Percentiles rank a stretch among this genome's conserved stretches.
Conservation (phyloP, 2,888 invertebrate genomes). For the Pristionchus exspectatus region DNA sequence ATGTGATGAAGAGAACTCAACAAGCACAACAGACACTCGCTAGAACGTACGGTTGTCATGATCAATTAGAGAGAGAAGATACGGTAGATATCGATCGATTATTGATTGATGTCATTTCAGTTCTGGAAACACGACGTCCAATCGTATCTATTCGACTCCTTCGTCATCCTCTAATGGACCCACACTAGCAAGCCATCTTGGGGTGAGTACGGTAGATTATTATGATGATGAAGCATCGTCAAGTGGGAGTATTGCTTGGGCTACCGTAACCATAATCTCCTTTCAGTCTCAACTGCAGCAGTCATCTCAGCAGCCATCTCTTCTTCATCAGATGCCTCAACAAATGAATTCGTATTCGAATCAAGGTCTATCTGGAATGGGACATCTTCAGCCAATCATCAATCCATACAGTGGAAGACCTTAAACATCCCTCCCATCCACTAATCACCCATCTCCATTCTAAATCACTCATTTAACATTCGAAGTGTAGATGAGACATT, state of each 20-base stretch:
- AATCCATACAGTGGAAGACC: slow-evolving; percentile 51
- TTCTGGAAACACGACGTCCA: background rate
- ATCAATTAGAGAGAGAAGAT: background rate
- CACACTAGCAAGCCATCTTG: slow-evolving; percentile 44
- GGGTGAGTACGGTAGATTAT: slow-evolving; percentile 16
- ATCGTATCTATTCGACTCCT: background rate
- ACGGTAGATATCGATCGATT: background rate
- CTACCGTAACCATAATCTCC: background rate
- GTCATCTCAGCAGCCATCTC: background rate
- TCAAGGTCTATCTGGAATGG: slow-evolving; percentile 6
- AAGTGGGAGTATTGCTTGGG: background rate
- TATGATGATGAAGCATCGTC: background rate
- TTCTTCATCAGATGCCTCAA: slow-evolving; percentile 44
- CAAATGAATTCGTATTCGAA: slow-evolving; percentile 42
- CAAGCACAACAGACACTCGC: slow-evolving; percentile 74
- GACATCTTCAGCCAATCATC: slow-evolving; percentile 53
- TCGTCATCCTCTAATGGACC: slow-evolving; percentile 35
- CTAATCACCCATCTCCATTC: background rate
- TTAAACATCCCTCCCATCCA: background rate
- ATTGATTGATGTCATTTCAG: slow-evolving; percentile 15
- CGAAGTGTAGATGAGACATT: background rate
- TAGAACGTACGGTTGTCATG: background rate
- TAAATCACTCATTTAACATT: background rate
- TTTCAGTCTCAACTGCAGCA: slow-evolving; percentile 47
- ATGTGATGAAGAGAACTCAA: slow-evolving; percentile 76